Evolutionary conservation across 1,140 invertebrate species (phyloP).

Genomic region (Drosophila setifemur): DNA sequence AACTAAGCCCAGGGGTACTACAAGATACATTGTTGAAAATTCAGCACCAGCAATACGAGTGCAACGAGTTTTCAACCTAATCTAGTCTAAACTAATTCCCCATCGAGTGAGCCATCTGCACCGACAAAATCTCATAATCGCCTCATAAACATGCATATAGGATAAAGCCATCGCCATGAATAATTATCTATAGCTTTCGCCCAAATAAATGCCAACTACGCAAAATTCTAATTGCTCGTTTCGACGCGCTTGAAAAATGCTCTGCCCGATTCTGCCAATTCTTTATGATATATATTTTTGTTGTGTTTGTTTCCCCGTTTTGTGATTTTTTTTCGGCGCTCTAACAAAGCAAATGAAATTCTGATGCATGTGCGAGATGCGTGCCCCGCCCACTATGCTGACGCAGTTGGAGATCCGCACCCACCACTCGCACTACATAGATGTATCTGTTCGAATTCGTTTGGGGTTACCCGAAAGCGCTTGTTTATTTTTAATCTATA

Average conservation of each 20-base stretch:
- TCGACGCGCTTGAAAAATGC: conserved; percentile 49
- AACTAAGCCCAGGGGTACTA: conserved; percentile 1
- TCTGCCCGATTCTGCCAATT: conserved; percentile 40
- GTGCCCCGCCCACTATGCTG: conserved; percentile 56
- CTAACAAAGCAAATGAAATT: conserved; percentile 58
- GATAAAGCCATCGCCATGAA: conserved; percentile 23
- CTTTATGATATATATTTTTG: conserved; percentile 17
- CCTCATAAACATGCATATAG: conserved; percentile 4
- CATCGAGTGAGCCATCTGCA: conserved; percentile 1
- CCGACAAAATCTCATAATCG: conserved; percentile 15
- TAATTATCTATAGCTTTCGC: conserved; percentile 48
- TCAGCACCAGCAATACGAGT: not conserved
- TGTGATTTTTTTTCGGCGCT: conserved; percentile 23
- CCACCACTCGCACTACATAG: conserved; percentile 28
- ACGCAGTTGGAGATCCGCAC: conserved; percentile 48
- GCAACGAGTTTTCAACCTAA: not conserved
- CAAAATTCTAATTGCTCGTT: conserved; percentile 67
- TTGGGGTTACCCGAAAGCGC: not conserved
- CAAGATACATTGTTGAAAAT: not conserved
- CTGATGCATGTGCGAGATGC: conserved; percentile 58
- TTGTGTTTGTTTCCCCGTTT: conserved; percentile 16
- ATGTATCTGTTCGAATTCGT: not conserved
- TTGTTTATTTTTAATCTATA: conserved; percentile 69
- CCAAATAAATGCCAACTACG: conserved; percentile 70
- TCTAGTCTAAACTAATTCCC: conserved; percentile 7